These are phyloP conservation scores for Zaprionus gabonicus DNA, from an alignment of 1,140 invertebrate genomes.

Conservation along the genomic window DNA sequence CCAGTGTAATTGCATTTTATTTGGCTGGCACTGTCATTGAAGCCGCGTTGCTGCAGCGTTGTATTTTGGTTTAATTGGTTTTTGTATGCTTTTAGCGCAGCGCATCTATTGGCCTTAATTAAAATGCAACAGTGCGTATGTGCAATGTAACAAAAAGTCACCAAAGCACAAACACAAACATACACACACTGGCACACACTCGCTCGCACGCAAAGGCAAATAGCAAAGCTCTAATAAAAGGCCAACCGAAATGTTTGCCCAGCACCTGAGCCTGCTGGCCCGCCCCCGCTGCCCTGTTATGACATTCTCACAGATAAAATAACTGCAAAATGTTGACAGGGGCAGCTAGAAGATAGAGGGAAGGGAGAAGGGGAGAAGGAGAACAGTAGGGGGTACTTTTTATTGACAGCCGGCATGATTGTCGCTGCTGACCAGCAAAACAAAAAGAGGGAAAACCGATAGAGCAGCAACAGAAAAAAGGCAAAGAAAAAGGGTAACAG, in stretches of 20 bases:
- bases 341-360: background rate
- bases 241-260: slow-evolving; percentile 43
- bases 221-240: slow-evolving; percentile 33
- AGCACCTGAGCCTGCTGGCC: slow-evolving; percentile 29
- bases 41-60: slow-evolving; percentile 17
- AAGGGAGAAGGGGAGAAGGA: background rate
- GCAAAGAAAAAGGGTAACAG: slow-evolving; percentile 26
- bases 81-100: slow-evolving; percentile 61
- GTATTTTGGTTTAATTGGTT: slow-evolving; percentile 81
- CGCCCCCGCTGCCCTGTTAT: slow-evolving; percentile 41
- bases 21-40: slow-evolving; percentile 34
- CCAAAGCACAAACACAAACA: slow-evolving; percentile 30
- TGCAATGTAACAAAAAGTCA: slow-evolving; percentile 76
- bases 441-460: slow-evolving; percentile 22
- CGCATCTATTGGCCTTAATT: slow-evolving; percentile 75
- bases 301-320: slow-evolving; percentile 70
- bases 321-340: slow-evolving; percentile 79
- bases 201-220: slow-evolving; percentile 13
- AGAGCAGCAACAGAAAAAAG: slow-evolving; percentile 5
- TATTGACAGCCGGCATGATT: slow-evolving; percentile 79
- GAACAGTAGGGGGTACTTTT: slow-evolving; percentile 48
- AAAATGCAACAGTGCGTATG: slow-evolving; percentile 79
- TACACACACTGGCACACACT: background rate
- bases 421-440: slow-evolving; percentile 58
- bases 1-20: slow-evolving; percentile 76